Conservation (phyloP, 1,140 invertebrate genomes). For the Calliphora vicina region DNA sequence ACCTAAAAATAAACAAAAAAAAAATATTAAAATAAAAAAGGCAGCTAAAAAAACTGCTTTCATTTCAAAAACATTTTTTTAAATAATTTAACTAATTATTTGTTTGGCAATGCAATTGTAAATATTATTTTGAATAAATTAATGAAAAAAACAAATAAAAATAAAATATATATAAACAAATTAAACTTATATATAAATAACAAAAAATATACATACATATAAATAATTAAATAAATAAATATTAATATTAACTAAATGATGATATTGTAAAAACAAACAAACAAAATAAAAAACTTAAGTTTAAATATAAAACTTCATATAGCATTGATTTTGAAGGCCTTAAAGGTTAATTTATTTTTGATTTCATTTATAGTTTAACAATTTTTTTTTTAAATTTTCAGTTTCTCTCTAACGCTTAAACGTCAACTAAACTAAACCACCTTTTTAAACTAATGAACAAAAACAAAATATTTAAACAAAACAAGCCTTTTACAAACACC, state of each 20-base stretch:
- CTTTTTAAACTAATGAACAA: conserved; percentile 3
- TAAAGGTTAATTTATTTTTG: background rate
- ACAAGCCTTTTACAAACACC: background rate
- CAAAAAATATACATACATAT: background rate
- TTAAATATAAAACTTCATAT: background rate
- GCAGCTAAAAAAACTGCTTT: background rate
- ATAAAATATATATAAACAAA: background rate
- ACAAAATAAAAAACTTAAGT: background rate
- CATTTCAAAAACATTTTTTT: too few relatives aligned
- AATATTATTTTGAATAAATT: conserved; percentile 15
- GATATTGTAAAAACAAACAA: background rate
- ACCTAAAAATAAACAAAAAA: background rate
- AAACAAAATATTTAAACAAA: background rate
- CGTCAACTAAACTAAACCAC: conserved; percentile 11
- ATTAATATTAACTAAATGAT: background rate
- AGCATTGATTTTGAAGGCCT: background rate
- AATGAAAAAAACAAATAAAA: background rate
- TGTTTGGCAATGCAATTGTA: background rate
- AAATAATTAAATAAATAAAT: background rate
- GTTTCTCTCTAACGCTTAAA: background rate
- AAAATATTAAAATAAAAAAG: too few relatives aligned
- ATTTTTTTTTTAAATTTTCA: background rate
- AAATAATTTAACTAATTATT: background rate
- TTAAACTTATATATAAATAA: background rate
- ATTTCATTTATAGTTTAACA: background rate